phyloP scores from a whole-genome alignment of 2,888 invertebrate species.

The Nymphalis polychloros region DNA sequence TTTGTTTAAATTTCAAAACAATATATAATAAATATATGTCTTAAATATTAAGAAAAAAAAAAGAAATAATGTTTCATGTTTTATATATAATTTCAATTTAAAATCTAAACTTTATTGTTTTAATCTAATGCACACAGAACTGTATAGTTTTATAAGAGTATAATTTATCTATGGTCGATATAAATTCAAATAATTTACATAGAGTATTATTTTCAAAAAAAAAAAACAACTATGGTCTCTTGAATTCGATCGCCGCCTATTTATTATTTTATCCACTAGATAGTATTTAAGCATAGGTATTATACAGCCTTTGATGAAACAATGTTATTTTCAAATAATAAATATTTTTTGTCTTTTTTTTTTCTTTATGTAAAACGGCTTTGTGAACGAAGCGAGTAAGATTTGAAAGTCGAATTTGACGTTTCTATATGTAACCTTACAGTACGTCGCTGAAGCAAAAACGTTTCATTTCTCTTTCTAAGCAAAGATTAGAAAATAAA shows the following conservation, averaged over 20 bases:
- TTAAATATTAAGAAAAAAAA: no score
- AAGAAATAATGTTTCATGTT: no score
- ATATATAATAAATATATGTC: no score
- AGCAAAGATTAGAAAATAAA: no score
- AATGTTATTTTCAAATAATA: neutral
- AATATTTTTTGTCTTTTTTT: neutral
- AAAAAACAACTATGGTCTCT: slow-evolving; percentile 30
- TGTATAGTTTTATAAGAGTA: no score
- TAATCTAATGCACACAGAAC: no score
- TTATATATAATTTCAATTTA: no score
- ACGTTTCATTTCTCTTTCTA: no score
- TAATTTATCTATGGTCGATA: slow-evolving; percentile 25
- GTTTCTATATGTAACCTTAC: no score
- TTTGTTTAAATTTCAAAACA: no score
- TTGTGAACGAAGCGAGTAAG: neutral
- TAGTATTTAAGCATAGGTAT: slow-evolving; percentile 7
- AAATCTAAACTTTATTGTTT: no score
- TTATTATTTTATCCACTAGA: slow-evolving; percentile 22
- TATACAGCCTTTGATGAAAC: slow-evolving; percentile 11
- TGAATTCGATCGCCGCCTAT: slow-evolving; percentile 39
- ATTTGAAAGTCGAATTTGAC: neutral
- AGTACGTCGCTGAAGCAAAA: no score
- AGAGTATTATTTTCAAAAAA: slow-evolving; percentile 32
- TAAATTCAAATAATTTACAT: neutral
- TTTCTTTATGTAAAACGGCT: neutral